phyloP scores from a whole-genome alignment of 2,113 vertebrate species.

The Engraulis encrasicolus region DNA sequence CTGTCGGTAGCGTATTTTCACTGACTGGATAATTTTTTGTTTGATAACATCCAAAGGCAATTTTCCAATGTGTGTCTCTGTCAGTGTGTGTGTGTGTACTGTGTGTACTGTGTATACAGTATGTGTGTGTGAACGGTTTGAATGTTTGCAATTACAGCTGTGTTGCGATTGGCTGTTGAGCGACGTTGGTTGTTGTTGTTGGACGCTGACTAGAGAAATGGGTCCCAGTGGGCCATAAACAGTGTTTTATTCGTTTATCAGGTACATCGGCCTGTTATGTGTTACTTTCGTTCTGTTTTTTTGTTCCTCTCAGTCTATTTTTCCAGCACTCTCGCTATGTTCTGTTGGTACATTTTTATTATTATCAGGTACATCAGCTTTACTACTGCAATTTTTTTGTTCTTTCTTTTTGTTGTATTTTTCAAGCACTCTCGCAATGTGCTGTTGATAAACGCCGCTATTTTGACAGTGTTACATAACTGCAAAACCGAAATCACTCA shows the following conservation, averaged over 20 bases:
- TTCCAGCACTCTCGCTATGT: conserved; percentile 39
- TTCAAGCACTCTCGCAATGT: conserved; percentile 38
- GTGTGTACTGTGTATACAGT: no score
- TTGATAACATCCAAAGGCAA: neutral
- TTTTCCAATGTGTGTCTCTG: neutral
- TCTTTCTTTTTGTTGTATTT: conserved; percentile 26
- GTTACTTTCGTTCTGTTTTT: conserved; percentile 13
- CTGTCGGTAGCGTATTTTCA: conserved; percentile 13
- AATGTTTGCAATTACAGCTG: neutral
- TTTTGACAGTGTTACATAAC: conserved; percentile 37
- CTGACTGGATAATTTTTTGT: conserved; percentile 1
- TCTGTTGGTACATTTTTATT: conserved; percentile 28
- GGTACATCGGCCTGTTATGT: conserved; percentile 38
- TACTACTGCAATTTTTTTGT: conserved; percentile 27
- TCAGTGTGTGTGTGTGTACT: conserved; percentile 23
- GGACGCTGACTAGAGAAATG: conserved; percentile 43
- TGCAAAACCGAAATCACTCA: neutral
- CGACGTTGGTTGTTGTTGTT: conserved; percentile 42
- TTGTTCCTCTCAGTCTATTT: no score
- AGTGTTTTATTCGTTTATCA: conserved; percentile 42
- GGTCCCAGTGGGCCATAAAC: conserved; percentile 22
- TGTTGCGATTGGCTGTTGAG: neutral
- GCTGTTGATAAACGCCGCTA: conserved; percentile 32
- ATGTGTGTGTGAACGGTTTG: neutral
- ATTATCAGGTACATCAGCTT: conserved; percentile 43